Percentiles rank a stretch among this genome's conserved stretches.
phyloP scores from a whole-genome alignment of 2,797 vertebrate species.

The Cyclura pinguis region DNA sequence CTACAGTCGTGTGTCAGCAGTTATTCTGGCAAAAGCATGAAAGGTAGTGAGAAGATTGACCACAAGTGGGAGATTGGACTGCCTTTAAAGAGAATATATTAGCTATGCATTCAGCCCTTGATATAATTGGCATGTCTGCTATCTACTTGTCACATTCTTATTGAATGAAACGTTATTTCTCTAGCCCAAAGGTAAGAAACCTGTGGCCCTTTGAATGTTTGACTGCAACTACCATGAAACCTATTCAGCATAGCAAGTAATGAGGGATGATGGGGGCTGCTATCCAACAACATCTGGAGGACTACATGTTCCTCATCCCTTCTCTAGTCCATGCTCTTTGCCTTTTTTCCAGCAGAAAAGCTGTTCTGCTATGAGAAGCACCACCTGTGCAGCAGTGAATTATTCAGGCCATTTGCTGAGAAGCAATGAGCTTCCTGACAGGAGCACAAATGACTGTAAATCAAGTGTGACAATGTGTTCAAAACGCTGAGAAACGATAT shows the following conservation, averaged over 20 bases:
- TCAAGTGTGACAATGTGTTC: neutral
- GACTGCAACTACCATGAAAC: too few species aligned
- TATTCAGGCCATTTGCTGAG: neutral
- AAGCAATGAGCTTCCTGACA: neutral
- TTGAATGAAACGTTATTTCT: neutral
- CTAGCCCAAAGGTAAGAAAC: too few species aligned
- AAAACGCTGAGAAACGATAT: neutral
- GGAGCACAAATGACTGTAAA: neutral
- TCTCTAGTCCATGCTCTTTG: neutral
- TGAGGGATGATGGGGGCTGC: too few species aligned
- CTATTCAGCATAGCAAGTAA: neutral
- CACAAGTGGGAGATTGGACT: neutral
- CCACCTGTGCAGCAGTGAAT: neutral
- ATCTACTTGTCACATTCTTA: neutral
- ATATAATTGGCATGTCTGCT: neutral
- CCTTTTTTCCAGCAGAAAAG: neutral
- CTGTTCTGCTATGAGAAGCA: neutral
- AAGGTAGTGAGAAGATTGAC: neutral
- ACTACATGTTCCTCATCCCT: too few species aligned
- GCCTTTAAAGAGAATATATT: neutral
- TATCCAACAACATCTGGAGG: too few species aligned
- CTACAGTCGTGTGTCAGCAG: neutral
- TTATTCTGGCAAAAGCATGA: neutral
- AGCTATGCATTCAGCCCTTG: neutral
- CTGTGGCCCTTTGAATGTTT: too few species aligned